phyloP scores from a whole-genome alignment of 2,888 invertebrate genomes.

The Torymus texanus region DNA sequence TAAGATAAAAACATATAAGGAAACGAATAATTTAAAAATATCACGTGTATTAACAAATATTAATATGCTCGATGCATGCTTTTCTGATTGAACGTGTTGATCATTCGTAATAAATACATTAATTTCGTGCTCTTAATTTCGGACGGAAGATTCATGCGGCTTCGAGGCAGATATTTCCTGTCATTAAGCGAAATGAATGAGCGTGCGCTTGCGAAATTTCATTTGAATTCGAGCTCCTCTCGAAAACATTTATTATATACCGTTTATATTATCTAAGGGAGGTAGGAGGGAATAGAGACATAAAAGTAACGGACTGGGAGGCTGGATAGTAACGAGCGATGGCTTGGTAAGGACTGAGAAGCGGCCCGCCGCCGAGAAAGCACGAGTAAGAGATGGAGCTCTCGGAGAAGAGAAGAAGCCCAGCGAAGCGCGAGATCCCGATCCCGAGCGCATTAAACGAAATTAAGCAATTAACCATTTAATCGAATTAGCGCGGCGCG shows the following conservation, averaged over 20 bases:
- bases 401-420: constrained; percentile 54
- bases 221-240: constrained; percentile 10
- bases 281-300: background rate
- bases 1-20: background rate
- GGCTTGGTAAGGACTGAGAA: constrained; percentile 25
- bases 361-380: background rate
- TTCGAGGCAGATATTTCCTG: background rate
- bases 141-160: background rate
- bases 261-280: background rate
- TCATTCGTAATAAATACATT: constrained; percentile 24
- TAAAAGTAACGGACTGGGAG: background rate
- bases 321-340: constrained; percentile 23
- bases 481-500: constrained; percentile 71
- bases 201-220: background rate
- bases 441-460: constrained; percentile 69
- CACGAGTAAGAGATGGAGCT: constrained; percentile 25
- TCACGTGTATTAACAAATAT: too few species aligned
- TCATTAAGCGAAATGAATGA: constrained; percentile 32
- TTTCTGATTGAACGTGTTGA: constrained; percentile 9
- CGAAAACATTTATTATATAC: too few species aligned
- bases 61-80: background rate
- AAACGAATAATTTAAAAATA: too few species aligned
- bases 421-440: constrained; percentile 57
- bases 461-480: constrained; percentile 74
- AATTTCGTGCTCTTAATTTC: constrained; percentile 13